These are phyloP conservation scores for Apostichopus parvimensis DNA, from an alignment of 35 echinoderm and acorn worm genomes.

Conservation along the genomic window DNA sequence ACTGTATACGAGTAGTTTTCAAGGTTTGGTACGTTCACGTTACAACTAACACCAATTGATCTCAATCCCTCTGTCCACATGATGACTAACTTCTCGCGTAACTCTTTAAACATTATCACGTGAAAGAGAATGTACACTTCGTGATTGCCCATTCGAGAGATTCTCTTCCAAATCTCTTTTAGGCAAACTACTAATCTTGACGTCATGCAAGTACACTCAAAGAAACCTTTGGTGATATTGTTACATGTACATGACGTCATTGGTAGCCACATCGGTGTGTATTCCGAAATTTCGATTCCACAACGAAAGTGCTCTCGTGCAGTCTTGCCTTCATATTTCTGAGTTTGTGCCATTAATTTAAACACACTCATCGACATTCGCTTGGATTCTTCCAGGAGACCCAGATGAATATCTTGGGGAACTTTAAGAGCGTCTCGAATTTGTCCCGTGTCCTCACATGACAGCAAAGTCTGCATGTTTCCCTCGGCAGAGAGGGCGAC, in stretches of 20 bases:
- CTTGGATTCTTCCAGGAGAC: conserved; percentile 26
- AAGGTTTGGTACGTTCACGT: background rate
- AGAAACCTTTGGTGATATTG: background rate
- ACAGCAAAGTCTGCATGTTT: conserved; percentile 22
- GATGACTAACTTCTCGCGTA: conserved; percentile 22
- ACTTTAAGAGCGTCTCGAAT: background rate
- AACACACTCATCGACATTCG: conserved; percentile 3
- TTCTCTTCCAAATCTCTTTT: conserved; percentile 13
- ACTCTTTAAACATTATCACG: conserved; percentile 16
- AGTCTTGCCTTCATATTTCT: conserved; percentile 25
- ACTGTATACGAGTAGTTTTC: background rate
- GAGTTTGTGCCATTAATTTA: conserved; percentile 19
- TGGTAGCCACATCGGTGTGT: conserved; percentile 34
- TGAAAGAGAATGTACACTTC: conserved; percentile 13
- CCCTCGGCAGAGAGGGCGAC: conserved; percentile 8
- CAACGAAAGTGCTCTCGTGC: background rate
- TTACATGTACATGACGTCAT: background rate
- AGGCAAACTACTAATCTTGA: background rate
- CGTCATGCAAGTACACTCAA: conserved; percentile 19
- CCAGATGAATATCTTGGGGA: background rate
- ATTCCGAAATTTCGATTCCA: conserved; percentile 17
- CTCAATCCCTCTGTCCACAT: background rate
- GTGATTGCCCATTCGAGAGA: background rate
- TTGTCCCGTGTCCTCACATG: background rate
- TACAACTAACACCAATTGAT: background rate